Conservation (phyloP, 2,888 invertebrate genomes). For the Tenthredo mesomela region DNA sequence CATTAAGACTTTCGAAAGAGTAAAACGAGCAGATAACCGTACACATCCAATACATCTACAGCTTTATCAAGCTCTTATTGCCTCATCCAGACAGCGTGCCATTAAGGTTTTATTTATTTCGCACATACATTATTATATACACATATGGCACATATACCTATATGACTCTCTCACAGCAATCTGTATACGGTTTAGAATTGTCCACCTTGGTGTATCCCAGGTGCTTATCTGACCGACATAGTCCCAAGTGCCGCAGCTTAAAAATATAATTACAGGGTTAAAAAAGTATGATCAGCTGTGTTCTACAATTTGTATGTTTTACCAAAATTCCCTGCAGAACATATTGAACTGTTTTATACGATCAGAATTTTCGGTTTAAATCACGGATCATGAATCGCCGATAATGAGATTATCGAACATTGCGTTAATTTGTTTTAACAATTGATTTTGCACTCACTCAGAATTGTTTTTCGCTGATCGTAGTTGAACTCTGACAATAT, state of each 20-base stretch:
- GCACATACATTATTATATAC: conserved; percentile 12
- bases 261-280: conserved; percentile 19
- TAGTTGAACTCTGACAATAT: no score
- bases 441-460: no score
- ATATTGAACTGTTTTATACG: neutral
- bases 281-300: neutral
- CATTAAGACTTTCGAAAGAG: neutral
- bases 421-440: no score
- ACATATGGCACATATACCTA: no score
- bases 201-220: conserved; percentile 53
- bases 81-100: neutral
- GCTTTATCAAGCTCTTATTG: neutral
- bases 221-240: conserved; percentile 53
- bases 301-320: neutral
- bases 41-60: neutral
- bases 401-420: no score
- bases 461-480: no score
- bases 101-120: conserved; percentile 17
- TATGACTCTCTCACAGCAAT: conserved; percentile 56
- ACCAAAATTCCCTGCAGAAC: neutral
- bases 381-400: no score
- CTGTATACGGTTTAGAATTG: conserved; percentile 56
- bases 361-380: no score
- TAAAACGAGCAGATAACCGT: neutral
- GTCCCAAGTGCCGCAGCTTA: conserved; percentile 53